Base-by-base conservation (phyloP, 2,113 vertebrate species). In the Xiphophorus maculatus region DNA sequence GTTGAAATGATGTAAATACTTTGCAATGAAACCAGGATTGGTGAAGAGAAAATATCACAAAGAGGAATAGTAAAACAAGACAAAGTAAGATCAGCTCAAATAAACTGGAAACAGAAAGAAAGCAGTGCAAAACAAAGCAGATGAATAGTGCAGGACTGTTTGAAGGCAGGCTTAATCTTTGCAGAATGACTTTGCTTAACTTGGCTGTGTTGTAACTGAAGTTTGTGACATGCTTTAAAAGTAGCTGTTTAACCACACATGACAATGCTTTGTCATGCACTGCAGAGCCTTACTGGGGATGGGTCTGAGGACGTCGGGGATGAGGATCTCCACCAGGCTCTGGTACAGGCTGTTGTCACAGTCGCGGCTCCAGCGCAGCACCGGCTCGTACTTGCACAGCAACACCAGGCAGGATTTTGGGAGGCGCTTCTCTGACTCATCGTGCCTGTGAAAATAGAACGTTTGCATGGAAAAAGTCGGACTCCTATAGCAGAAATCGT, bases 321-420 rank as follows among this genome's bases (percentile, higher is more conserved):
- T 96, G 71, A 97, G 96, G 82, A 97, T 96, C 83, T 98, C 96
- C 89, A 98, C 97, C 93, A 98, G 95, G 69, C 94, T 95, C 93
- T 98, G 97, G 93, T 98, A 98, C 68, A 98, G 93, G 81, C 95
- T 93, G 85, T 98, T 96, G 91, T 98, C 97, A 83, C 96, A 97
- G 93, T 96, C 95, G 48, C 95, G 95, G 84, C 95, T 95, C 97
- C 97, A 98, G 81, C 96, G 96, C 54, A 97, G 94, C 83, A 97
- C 95, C 0, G 97, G 97, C n/a, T 98, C 96, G n/a, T 96, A 97
- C 84, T 97, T 97, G 84, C 96, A 97, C 65, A 98, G 93, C 60
- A 96, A 81, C 87, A 97, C 96, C 92, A 97, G 92, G 80, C 95
- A 96, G 83, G 94, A 93, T 89, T 97, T 97, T 33, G 96, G 96